phyloP scores from a whole-genome alignment of 2,113 vertebrate species.

The Brachyhypopomus gauderio region DNA sequence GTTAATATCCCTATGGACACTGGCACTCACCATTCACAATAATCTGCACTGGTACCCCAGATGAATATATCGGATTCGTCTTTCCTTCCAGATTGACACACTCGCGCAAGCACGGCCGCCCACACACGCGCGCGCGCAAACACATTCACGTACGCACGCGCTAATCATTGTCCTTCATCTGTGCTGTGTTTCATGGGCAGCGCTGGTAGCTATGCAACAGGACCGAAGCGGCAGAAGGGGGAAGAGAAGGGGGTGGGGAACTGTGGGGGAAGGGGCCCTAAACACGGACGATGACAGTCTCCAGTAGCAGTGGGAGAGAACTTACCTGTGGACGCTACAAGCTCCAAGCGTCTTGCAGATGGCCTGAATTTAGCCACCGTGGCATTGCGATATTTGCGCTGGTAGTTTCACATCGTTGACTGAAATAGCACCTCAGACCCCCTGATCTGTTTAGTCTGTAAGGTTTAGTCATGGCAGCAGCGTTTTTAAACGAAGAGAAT shows the following conservation, averaged over 20 bases:
- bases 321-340: constrained; percentile 23
- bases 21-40: constrained; percentile 27
- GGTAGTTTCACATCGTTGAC: background rate
- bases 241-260: constrained; percentile 22
- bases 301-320: constrained; percentile 30
- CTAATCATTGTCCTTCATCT: constrained; percentile 49
- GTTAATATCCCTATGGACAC: constrained; percentile 5
- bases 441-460: background rate
- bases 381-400: background rate
- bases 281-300: constrained; percentile 33
- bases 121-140: constrained; percentile 31
- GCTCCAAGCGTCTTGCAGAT: background rate
- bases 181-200: constrained; percentile 49
- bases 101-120: constrained; percentile 35
- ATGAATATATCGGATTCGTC: constrained; percentile 34
- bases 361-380: background rate
- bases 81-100: constrained; percentile 39
- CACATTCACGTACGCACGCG: constrained; percentile 38
- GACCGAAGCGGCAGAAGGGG: constrained; percentile 49
- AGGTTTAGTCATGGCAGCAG: background rate
- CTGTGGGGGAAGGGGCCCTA: constrained; percentile 27
- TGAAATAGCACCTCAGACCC: constrained; percentile 3
- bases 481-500: constrained; percentile 25
- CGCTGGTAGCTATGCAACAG: constrained; percentile 57
- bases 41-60: background rate